Evolutionary conservation across 2,113 vertebrate genomes (phyloP).

Genomic region (Penelope pileata): DNA sequence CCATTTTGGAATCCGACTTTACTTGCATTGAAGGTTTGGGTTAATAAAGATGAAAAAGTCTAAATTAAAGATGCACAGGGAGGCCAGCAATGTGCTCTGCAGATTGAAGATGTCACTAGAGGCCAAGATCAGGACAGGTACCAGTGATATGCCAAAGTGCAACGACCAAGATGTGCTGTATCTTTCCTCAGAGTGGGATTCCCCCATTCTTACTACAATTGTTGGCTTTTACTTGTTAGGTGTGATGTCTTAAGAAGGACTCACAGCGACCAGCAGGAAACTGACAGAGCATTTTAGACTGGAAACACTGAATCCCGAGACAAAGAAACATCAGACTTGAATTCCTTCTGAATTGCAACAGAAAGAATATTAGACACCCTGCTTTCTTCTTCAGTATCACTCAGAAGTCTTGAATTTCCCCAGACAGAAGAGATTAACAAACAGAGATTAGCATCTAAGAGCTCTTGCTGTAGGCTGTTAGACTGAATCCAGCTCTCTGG

Average conservation of each 20-base stretch:
- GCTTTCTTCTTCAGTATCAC: not conserved
- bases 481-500: not conserved
- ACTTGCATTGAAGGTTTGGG: not conserved
- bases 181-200: not conserved
- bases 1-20: not conserved
- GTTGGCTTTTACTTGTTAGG: not conserved
- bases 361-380: not conserved
- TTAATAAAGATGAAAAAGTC: not conserved
- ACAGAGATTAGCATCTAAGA: not conserved
- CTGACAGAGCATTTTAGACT: not conserved
- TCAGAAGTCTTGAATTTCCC: not conserved
- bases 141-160: not conserved
- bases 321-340: not conserved
- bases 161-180: rapidly evolving
- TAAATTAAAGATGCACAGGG: not conserved
- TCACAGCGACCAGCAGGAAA: not conserved
- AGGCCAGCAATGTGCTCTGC: not conserved
- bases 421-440: conserved; percentile 9
- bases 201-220: not conserved
- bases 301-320: not conserved
- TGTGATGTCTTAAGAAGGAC: not conserved
- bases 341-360: not conserved
- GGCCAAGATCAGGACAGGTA: not conserved
- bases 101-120: rapidly evolving
- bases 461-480: not conserved